A percentile compares a stretch with the other conserved stretches of the same genome.
Evolutionary conservation across 2,888 invertebrate genomes (phyloP).

Genomic region (Leucozona laternaria): DNA sequence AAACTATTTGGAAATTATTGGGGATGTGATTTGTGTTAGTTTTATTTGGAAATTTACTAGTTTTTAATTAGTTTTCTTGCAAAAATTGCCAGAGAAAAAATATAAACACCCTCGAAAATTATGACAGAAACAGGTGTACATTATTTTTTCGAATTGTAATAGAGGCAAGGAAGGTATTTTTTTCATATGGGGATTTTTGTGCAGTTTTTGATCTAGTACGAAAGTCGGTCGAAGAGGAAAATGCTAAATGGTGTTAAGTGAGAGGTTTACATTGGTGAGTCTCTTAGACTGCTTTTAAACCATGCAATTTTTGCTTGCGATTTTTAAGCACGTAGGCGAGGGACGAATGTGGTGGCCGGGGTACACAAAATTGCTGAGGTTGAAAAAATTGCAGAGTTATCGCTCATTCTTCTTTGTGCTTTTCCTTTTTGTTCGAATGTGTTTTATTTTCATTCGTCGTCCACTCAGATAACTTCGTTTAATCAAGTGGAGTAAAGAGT

Average conservation of each 20-base stretch:
- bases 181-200: conserved; percentile 7
- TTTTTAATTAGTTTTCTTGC: conserved; percentile 59
- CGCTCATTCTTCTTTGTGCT: no score
- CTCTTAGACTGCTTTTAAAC: no score
- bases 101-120: conserved; percentile 79
- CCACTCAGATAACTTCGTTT: no score
- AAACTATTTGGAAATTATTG: conserved; percentile 33
- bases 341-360: no score
- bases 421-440: no score
- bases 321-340: no score
- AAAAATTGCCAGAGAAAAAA: conserved; percentile 73
- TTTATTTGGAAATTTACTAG: conserved; percentile 42
- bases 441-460: no score
- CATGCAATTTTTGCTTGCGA: no score
- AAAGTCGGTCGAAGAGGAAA: not conserved
- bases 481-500: no score
- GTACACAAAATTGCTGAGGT: no score
- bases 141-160: conserved; percentile 73
- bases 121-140: conserved; percentile 79
- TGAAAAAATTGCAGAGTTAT: no score
- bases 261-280: not conserved
- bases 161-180: conserved; percentile 34
- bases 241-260: not conserved
- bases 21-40: conserved; percentile 40
- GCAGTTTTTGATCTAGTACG: conserved; percentile 24